These are phyloP conservation scores for Congeria kusceri DNA, from an alignment of 2,888 invertebrate genomes.

Conservation along the genomic window DNA sequence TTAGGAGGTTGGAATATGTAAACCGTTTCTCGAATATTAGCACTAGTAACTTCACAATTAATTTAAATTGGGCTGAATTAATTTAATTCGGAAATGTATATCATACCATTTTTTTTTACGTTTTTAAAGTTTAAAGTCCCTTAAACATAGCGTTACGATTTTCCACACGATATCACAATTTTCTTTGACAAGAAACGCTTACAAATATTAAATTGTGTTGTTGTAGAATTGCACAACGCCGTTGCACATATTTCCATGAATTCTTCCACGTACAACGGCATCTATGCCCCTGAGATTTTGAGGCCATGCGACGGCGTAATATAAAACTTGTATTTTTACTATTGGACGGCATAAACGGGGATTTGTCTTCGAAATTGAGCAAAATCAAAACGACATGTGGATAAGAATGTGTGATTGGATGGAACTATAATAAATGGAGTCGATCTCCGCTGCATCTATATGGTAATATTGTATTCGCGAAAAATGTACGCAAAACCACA, in stretches of 20 bases:
- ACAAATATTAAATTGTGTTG: too few relatives aligned
- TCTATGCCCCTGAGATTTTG: constrained; percentile 13
- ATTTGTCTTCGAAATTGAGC: constrained; percentile 55
- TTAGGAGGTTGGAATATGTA: too few relatives aligned
- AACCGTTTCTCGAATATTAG: too few relatives aligned
- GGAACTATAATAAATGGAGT: constrained; percentile 64
- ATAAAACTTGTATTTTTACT: constrained; percentile 46
- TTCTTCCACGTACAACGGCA: not conserved
- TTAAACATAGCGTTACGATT: too few relatives aligned
- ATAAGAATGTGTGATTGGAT: constrained; percentile 53
- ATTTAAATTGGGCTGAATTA: too few relatives aligned
- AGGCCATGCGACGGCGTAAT: constrained; percentile 38
- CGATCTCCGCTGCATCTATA: constrained; percentile 58
- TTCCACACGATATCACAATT: too few relatives aligned
- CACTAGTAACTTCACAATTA: too few relatives aligned
- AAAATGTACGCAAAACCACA: constrained; percentile 19
- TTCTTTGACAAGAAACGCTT: too few relatives aligned
- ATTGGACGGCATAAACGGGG: constrained; percentile 50
- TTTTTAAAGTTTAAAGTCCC: too few relatives aligned
- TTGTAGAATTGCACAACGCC: too few relatives aligned
- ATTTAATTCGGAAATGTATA: too few relatives aligned
- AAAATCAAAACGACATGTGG: constrained; percentile 59
- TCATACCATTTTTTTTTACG: too few relatives aligned
- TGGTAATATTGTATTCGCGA: constrained; percentile 49
- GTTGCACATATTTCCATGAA: constrained; percentile 56